A percentile compares a stretch with the other conserved stretches of the same genome.
Evolutionary conservation across 2,888 invertebrate species (phyloP).

Genomic region (Ptycholaimellus sp.): DNA sequence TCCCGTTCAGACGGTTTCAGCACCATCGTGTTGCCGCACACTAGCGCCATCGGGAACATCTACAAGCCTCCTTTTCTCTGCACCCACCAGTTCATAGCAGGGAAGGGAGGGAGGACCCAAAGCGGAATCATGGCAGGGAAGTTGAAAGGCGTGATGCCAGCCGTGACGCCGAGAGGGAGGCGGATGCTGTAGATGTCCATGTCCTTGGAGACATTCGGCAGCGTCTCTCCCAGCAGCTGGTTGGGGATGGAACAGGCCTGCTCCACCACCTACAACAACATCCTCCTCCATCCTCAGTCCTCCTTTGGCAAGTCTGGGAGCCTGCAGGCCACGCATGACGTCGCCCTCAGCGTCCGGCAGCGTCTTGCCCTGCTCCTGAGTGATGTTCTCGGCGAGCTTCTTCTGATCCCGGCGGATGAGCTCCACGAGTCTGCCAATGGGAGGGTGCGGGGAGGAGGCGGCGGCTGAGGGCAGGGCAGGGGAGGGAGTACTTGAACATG

Average conservation of each 20-base stretch:
- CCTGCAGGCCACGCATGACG: constrained; percentile 66
- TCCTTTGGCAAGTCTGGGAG: neutral
- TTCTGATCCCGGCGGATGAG: constrained; percentile 30
- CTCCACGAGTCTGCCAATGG: neutral
- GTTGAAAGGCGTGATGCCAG: constrained; percentile 90
- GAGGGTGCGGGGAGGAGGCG: no score
- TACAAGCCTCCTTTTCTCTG: no score
- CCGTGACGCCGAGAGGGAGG: constrained; percentile 70
- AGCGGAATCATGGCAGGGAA: constrained; percentile 98
- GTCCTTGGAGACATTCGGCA: constrained; percentile 50
- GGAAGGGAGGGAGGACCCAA: constrained; percentile 41
- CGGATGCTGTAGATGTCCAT: constrained; percentile 87
- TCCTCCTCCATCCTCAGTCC: neutral
- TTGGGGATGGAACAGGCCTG: constrained; percentile 79
- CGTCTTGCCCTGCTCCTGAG: constrained; percentile 88
- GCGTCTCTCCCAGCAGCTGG: constrained; percentile 70
- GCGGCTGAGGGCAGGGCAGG: no score
- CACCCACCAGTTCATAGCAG: neutral
- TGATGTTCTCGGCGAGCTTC: constrained; percentile 67
- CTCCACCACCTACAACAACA: constrained; percentile 53
- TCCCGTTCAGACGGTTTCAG: constrained; percentile 90
- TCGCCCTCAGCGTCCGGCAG: constrained; percentile 89
- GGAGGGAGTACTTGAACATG: constrained; percentile 69
- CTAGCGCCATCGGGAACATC: constrained; percentile 42
- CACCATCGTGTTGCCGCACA: constrained; percentile 79